A percentile compares a stretch with the other conserved stretches of the same genome.
Evolutionary conservation across 2,888 invertebrate genomes (phyloP).

Genomic region (Phasia obesa): DNA sequence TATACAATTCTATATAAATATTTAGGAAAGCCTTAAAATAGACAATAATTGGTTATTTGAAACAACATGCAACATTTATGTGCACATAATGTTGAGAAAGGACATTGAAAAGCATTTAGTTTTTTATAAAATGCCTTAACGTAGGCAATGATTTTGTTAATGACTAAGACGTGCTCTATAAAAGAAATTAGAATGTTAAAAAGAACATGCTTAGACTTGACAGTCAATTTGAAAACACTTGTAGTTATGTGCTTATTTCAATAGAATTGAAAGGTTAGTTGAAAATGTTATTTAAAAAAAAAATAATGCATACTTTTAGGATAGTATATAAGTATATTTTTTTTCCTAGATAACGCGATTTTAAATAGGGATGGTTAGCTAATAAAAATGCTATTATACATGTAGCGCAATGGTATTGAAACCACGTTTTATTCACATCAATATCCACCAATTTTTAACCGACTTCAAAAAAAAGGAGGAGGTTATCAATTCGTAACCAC

Average conservation of each 20-base stretch:
- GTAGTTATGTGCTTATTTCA: slow-evolving; percentile 6
- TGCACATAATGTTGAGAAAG: slow-evolving; percentile 3
- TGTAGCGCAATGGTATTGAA: too few species aligned
- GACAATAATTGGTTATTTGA: slow-evolving; percentile 14
- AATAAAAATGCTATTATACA: too few species aligned
- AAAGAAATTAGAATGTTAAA: slow-evolving; percentile 41
- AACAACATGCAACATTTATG: slow-evolving; percentile 9
- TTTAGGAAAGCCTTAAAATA: slow-evolving; percentile 34
- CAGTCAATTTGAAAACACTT: background rate
- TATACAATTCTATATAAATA: slow-evolving; percentile 1
- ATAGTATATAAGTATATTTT: too few species aligned
- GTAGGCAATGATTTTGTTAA: slow-evolving; percentile 59
- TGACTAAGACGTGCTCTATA: slow-evolving; percentile 45
- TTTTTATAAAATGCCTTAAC: slow-evolving; percentile 16
- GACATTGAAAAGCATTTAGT: background rate
- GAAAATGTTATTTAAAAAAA: slow-evolving; percentile 13
- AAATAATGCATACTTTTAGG: slow-evolving; percentile 11
- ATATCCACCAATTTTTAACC: too few species aligned
- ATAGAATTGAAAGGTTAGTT: slow-evolving; percentile 1
- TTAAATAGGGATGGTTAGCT: too few species aligned
- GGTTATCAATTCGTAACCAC: too few species aligned
- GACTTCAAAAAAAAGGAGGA: too few species aligned
- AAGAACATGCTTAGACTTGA: slow-evolving; percentile 11
- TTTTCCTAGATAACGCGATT: too few species aligned
- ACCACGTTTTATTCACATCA: too few species aligned